Base-by-base conservation (phyloP, 2,797 vertebrate genomes). In the Acanthurus lineatus region DNA sequence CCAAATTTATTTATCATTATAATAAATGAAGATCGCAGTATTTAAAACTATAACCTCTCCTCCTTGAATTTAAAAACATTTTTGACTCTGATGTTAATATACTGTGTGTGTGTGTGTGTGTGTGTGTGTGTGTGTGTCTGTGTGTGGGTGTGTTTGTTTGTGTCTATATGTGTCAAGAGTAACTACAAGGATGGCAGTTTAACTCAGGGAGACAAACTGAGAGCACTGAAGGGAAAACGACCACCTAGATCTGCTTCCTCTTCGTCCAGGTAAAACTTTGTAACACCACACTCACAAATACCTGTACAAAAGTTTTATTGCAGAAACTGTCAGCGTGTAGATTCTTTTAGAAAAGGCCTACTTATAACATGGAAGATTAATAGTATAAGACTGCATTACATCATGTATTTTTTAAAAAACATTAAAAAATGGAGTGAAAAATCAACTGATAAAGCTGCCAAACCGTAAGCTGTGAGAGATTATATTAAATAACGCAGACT, bases 201-300 rank as follows among this genome's bases (percentile, higher is more conserved):
- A 69, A 97, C 96, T 0, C 97, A 98, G 85, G 97, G 97, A 90
- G 97, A 98, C 89, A 92, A 96, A 87, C 96, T 99, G 32, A 96
- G 96, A 91, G 96, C 96, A 81, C 95, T 98, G 93, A 99, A 98
- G 82, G 96, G 94, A 84, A 94, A 93, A 71, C 94, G 95, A 62
- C 94, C 95, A 35, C 94, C 95, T 0, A 93, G 95, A 65, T 94
- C 96, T 19, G 72, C 92, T 17, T 92, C 96, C 20, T 79, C 88
- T 12, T 81, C 94, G 38, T 86, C 84, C 22, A 59, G 95, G 95
- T 92, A 90, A 90, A 9, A 12, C 9, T 15, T 22, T n/a, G 32
- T 42, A 20, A 17, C 15, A 45, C 9, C 7, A 15, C 16, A 51
- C 17, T 40, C 1, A 40, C 7, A 40, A 40, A 10, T 8, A 40